These are phyloP conservation scores for Potamilus streckersoni DNA, from an alignment of 1,140 invertebrate species.

Conservation along the genomic window DNA sequence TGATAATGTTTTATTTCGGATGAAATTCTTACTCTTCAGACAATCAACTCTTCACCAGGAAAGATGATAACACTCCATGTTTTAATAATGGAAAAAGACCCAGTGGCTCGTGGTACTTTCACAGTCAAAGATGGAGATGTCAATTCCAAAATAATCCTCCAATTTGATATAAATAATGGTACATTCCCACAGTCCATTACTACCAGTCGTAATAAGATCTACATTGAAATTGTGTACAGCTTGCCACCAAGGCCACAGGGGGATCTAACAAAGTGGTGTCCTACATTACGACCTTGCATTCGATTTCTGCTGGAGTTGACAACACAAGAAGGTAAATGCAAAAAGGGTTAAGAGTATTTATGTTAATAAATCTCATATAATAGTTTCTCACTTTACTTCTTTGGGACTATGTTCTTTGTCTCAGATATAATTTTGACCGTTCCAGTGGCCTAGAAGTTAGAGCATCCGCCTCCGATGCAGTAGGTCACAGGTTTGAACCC, in stretches of 20 bases:
- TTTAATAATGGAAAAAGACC: constrained; percentile 59
- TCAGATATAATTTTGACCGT: too few relatives aligned
- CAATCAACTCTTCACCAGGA: constrained; percentile 39
- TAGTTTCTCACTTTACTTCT: too few relatives aligned
- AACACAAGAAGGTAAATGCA: constrained; percentile 43
- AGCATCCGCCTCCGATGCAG: too few relatives aligned
- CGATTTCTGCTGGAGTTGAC: constrained; percentile 56
- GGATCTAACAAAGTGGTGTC: constrained; percentile 41
- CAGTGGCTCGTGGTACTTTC: constrained; percentile 46
- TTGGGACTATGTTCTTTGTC: too few relatives aligned
- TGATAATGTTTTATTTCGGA: neutral
- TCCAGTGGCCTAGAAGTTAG: too few relatives aligned
- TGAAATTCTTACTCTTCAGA: constrained; percentile 37
- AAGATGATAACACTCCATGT: constrained; percentile 58
- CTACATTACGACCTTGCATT: constrained; percentile 51
- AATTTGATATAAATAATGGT: constrained; percentile 57
- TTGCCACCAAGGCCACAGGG: constrained; percentile 32
- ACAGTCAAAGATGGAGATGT: constrained; percentile 46
- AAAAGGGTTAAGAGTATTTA: neutral
- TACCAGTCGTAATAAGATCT: constrained; percentile 42
- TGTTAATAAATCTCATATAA: too few relatives aligned
- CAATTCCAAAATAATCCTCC: constrained; percentile 1
- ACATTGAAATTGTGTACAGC: constrained; percentile 45
- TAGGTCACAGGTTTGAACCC: too few relatives aligned
- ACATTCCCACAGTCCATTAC: constrained; percentile 61